Conservation (phyloP, 1,140 invertebrate genomes). For the Ooceraea biroi region DNA sequence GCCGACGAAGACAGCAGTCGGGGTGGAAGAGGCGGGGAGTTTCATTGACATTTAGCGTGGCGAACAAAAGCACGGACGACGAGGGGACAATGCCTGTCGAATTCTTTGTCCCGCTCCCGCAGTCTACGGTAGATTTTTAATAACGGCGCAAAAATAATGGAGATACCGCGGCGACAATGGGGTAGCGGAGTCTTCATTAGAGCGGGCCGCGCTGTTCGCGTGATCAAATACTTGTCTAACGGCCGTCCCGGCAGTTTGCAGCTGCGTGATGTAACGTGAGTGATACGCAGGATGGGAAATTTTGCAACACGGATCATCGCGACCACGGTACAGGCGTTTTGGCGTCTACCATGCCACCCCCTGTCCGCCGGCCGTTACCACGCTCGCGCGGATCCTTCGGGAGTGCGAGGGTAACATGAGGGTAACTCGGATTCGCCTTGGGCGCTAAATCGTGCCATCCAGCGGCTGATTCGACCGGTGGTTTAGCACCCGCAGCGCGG, state of each 20-base stretch:
- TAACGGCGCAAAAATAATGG: constrained; percentile 82
- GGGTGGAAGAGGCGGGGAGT: constrained; percentile 50
- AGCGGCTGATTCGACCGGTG: constrained; percentile 54
- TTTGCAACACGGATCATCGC: constrained; percentile 61
- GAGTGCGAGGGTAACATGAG: constrained; percentile 47
- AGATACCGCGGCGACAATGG: constrained; percentile 75
- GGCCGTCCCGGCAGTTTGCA: constrained; percentile 53
- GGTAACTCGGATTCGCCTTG: constrained; percentile 61
- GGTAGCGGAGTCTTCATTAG: constrained; percentile 78
- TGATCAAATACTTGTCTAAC: constrained; percentile 79
- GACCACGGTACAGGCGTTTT: constrained; percentile 70
- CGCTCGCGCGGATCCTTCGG: constrained; percentile 44
- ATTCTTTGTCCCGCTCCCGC: constrained; percentile 77
- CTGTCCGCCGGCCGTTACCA: constrained; percentile 49
- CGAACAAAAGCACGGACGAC: constrained; percentile 77
- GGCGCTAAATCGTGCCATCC: constrained; percentile 47
- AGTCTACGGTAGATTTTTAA: constrained; percentile 79
- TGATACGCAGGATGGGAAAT: constrained; percentile 14
- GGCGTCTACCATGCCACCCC: constrained; percentile 56
- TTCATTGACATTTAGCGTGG: constrained; percentile 80
- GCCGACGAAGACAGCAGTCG: constrained; percentile 9
- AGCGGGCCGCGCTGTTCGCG: constrained; percentile 58
- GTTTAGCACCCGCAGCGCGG: constrained; percentile 34
- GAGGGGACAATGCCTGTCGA: constrained; percentile 80
- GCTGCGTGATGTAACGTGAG: not conserved